Base-by-base conservation (phyloP, 2,113 vertebrate genomes). In the Apeltes quadracus region DNA sequence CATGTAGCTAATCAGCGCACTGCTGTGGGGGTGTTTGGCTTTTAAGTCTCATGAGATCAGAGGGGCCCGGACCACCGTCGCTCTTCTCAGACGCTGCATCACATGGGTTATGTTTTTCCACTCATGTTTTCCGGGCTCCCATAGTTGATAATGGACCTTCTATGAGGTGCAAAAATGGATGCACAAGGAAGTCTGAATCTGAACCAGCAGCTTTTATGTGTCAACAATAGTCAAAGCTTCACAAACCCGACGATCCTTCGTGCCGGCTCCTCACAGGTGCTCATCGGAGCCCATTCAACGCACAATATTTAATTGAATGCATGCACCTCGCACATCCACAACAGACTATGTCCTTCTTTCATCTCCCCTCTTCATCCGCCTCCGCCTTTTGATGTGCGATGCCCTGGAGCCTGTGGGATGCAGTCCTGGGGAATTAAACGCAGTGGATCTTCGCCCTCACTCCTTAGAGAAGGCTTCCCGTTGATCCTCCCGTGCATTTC, bases 371-470 rank as follows among this genome's bases (percentile, higher is more conserved):
- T 81, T 88, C 84, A 90, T 83, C 84, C 43, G 58, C 78, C 78
- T 72, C 77, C 4, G 12, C 75, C 83, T 91, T n/a, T 92, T 91
- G 88, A 92, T 86, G 87, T 88, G 65, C 57, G 76, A 82, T 82
- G 65, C 88, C 81, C 80, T 75, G 76, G 86, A 87, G 85, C 81
- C 85, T 39, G 56, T 72, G 79, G 82, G 86, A 63, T 77, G 72
- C 67, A 69, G 79, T 86, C 75, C 75, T 34, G 69, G 76, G 84
- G 84, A 86, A 85, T 83, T 59, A 76, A 88, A 62, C 72, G 13
- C 69, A 75, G 83, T 85, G 65, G 75, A 89, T 89, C 67, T 80
- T 32, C 6, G 3, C 74, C 66, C 55, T 65, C 43, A 8, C 71
- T 81, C 63, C 55, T 12, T 7, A 61, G 72, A 79, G 65, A 74